Conservation (phyloP, 2,797 vertebrate species). For the Halcyon badia region DNA sequence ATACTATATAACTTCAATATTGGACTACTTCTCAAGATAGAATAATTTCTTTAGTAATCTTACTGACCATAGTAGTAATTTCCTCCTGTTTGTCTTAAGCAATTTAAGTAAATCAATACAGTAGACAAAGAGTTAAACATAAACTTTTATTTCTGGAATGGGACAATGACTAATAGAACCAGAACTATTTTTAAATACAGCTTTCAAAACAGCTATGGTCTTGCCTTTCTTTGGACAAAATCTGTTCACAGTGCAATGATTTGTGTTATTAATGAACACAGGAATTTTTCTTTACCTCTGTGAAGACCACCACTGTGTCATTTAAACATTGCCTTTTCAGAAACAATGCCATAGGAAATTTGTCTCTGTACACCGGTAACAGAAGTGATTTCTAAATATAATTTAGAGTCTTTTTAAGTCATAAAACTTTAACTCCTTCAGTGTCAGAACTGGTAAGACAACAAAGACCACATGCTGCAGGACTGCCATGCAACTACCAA, state of each 20-base stretch:
- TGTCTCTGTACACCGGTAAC: rapidly evolving
- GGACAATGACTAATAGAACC: slow-evolving; percentile 65
- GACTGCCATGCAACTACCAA: background rate
- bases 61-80: background rate
- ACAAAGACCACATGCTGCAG: background rate
- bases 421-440: background rate
- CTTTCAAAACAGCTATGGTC: slow-evolving; percentile 59
- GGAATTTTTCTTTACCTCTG: slow-evolving; percentile 17
- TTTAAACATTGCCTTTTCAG: slow-evolving; percentile 35
- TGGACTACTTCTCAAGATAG: background rate
- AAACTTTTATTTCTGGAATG: slow-evolving; percentile 58
- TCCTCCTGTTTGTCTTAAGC: background rate
- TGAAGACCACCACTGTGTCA: background rate
- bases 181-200: slow-evolving; percentile 64
- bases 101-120: background rate
- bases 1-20: background rate
- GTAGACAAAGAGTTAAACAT: slow-evolving; percentile 49
- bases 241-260: slow-evolving; percentile 16
- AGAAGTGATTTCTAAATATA: slow-evolving; percentile 17
- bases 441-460: background rate
- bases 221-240: slow-evolving; percentile 74
- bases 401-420: background rate
- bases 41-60: background rate
- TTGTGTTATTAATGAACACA: slow-evolving; percentile 47
- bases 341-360: slow-evolving; percentile 27